Conservation (phyloP, 2,113 vertebrate species). For the Podarcis raffonei region DNA sequence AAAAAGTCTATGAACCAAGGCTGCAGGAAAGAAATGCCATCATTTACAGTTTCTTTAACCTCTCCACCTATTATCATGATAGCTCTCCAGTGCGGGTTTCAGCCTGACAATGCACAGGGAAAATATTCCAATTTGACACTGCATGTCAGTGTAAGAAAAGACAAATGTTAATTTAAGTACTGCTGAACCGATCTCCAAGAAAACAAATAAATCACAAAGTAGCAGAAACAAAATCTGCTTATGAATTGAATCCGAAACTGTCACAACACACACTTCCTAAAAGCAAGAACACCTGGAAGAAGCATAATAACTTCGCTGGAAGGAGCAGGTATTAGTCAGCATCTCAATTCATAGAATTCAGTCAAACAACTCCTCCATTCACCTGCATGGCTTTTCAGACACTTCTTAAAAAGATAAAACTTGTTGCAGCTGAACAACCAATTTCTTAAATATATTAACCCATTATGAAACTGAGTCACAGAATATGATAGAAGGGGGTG, state of each 20-base stretch:
- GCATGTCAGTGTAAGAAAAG: constrained; percentile 3
- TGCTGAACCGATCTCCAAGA: background rate
- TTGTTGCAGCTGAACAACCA: background rate
- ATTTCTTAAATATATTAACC: background rate
- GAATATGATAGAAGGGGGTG: background rate
- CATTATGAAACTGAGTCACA: background rate
- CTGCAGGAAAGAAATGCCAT: constrained; percentile 36
- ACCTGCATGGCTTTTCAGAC: background rate
- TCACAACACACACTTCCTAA: background rate
- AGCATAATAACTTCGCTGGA: constrained; percentile 19
- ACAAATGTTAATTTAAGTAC: background rate
- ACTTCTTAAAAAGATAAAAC: constrained; percentile 22
- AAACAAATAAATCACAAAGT: constrained; percentile 6
- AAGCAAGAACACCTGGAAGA: background rate
- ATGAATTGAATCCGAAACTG: constrained; percentile 15
- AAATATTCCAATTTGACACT: background rate
- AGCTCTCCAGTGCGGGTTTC: constrained; percentile 1
- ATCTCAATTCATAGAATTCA: constrained; percentile 15
- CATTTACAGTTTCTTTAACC: constrained; percentile 31
- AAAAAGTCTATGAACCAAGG: constrained; percentile 23
- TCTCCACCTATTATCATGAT: constrained; percentile 10
- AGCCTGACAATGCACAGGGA: constrained; percentile 1
- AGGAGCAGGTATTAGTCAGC: background rate
- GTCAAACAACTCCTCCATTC: background rate
- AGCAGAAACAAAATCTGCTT: background rate